Conservation (phyloP, 1,140 invertebrate genomes). For the Diplogasteroides magnus region DNA sequence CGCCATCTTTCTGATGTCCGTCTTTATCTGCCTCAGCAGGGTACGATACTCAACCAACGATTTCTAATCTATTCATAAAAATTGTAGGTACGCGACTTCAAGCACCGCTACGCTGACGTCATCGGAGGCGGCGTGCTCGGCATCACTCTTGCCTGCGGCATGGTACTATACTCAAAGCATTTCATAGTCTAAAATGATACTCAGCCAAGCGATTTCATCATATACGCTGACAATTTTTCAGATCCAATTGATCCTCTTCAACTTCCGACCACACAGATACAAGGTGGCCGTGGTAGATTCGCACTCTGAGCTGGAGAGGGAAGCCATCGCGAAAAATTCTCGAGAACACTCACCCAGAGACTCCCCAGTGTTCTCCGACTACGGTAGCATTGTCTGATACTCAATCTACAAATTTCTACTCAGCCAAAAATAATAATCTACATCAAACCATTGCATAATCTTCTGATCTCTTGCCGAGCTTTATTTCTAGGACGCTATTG, state of each 20-base stretch:
- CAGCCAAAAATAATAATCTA: no score
- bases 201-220: no score
- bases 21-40: neutral
- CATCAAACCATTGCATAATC: no score
- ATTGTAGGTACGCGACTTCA: neutral
- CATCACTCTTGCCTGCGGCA: neutral
- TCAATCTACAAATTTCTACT: no score
- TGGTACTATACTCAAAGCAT: no score
- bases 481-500: no score
- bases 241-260: neutral
- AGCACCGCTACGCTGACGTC: neutral
- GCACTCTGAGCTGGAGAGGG: neutral
- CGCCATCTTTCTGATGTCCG: neutral
- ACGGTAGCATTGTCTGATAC: neutral
- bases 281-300: neutral
- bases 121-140: neutral
- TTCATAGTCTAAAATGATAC: no score
- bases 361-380: neutral
- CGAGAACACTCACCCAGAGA: neutral
- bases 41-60: neutral
- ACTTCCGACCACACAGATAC: neutral
- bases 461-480: no score
- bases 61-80: neutral
- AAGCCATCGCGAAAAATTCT: neutral
- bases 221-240: neutral